Percentiles rank a stretch among this genome's conserved stretches.
Conservation (phyloP, 2,113 vertebrate species). For the Cyanoliseus patagonus region DNA sequence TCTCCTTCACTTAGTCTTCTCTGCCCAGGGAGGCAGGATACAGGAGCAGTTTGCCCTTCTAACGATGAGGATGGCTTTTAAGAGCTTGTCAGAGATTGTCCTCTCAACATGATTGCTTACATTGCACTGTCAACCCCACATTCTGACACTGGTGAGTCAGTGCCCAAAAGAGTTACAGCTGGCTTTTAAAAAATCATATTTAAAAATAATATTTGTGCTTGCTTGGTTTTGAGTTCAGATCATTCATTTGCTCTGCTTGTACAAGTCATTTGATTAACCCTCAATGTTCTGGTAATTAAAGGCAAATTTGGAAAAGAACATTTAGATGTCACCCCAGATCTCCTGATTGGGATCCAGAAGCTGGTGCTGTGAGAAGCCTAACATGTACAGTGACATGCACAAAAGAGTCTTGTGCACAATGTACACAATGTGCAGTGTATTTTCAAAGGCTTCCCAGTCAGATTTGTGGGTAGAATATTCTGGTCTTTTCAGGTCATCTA, state of each 20-base stretch:
- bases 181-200: neutral
- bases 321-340: neutral
- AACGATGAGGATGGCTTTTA: neutral
- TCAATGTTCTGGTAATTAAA: neutral
- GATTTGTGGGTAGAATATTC: neutral
- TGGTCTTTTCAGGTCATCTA: neutral
- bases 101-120: rapidly evolving
- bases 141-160: neutral
- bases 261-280: neutral
- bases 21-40: neutral
- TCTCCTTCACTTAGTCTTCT: neutral
- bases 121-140: rapidly evolving
- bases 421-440: neutral
- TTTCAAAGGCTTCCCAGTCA: neutral
- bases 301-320: neutral
- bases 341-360: neutral
- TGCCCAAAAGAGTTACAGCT: neutral
- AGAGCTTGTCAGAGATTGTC: neutral
- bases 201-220: neutral
- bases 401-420: neutral
- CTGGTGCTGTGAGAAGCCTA: neutral
- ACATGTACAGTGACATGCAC: rapidly evolving
- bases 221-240: neutral
- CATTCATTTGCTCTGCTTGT: neutral
- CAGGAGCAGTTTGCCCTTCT: rapidly evolving